phyloP scores from a whole-genome alignment of 2,113 vertebrate species.

The Falco punctatus region DNA sequence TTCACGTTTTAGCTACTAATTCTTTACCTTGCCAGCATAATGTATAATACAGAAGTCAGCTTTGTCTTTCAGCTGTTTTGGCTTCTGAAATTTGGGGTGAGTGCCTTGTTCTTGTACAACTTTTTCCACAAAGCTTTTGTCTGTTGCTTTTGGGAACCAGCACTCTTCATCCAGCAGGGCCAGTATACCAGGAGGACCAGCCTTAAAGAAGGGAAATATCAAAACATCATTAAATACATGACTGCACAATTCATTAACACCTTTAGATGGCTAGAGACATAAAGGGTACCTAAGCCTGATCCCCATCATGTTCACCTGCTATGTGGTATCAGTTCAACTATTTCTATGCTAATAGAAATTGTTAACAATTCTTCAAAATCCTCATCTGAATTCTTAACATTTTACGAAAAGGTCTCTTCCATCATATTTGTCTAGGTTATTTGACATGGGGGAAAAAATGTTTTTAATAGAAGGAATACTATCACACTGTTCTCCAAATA shows the following conservation, averaged over 20 bases:
- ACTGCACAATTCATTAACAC: not conserved
- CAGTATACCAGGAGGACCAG: constrained; percentile 93
- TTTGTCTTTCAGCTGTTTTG: constrained; percentile 98
- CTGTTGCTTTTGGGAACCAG: constrained; percentile 98
- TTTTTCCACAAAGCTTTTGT: constrained; percentile 98
- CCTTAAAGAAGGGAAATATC: constrained; percentile 70
- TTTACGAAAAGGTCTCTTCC: not conserved
- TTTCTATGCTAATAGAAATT: not conserved
- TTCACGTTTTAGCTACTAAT: not conserved
- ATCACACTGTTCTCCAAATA: not conserved
- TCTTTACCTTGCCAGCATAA: constrained; percentile 93
- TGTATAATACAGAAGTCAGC: constrained; percentile 98
- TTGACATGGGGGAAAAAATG: not conserved
- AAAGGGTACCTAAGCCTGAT: not conserved
- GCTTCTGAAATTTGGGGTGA: constrained; percentile 95
- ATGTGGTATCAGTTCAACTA: not conserved
- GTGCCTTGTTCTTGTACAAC: constrained; percentile 94
- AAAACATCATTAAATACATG: not conserved
- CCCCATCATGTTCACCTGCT: not conserved
- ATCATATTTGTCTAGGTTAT: not conserved
- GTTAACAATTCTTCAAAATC: not conserved
- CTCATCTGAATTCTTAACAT: not conserved
- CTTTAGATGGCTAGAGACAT: not conserved
- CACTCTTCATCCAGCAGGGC: constrained; percentile 97
- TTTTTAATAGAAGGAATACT: not conserved